A percentile compares a stretch with the other conserved stretches of the same genome.
Evolutionary conservation across 2,888 invertebrate species (phyloP).

Genomic region (Eurytoma californica): DNA sequence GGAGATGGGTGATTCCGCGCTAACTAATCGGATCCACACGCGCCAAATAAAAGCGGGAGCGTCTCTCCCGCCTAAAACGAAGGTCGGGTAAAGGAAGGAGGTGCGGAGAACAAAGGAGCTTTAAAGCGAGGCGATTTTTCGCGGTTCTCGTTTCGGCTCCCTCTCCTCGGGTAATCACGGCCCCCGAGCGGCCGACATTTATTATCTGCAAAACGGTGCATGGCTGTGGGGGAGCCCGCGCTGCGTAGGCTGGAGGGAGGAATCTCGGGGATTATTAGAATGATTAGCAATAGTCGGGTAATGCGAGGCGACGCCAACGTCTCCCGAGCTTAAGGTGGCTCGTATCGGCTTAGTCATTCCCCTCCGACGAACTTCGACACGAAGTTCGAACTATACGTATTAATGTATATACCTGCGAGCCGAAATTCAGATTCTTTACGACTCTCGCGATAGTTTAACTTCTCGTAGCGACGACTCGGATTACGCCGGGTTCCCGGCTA

Average conservation of each 20-base stretch:
- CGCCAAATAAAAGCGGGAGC: slow-evolving; percentile 16
- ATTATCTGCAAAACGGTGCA: slow-evolving; percentile 67
- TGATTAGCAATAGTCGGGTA: slow-evolving; percentile 64
- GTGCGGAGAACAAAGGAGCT: slow-evolving; percentile 47
- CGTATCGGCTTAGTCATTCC: slow-evolving; percentile 39
- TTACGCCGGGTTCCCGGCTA: background rate
- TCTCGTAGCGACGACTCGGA: background rate
- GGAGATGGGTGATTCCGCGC: slow-evolving; percentile 6
- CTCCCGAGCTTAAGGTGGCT: slow-evolving; percentile 35
- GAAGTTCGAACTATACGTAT: background rate
- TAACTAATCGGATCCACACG: slow-evolving; percentile 22
- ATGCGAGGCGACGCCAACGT: slow-evolving; percentile 52
- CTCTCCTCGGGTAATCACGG: slow-evolving; percentile 61
- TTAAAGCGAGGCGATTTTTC: slow-evolving; percentile 49
- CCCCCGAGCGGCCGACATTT: slow-evolving; percentile 67
- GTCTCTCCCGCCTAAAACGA: background rate
- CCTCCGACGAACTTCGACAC: slow-evolving; percentile 29
- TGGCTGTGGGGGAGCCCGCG: slow-evolving; percentile 7
- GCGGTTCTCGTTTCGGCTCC: background rate
- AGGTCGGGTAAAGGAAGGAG: background rate
- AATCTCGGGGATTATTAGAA: slow-evolving; percentile 61
- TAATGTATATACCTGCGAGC: background rate
- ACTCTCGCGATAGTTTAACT: background rate
- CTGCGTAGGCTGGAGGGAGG: slow-evolving; percentile 40
- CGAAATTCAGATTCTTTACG: slow-evolving; percentile 17